Conservation (phyloP, 2,113 vertebrate genomes). For the Gadus chalcogrammus region DNA sequence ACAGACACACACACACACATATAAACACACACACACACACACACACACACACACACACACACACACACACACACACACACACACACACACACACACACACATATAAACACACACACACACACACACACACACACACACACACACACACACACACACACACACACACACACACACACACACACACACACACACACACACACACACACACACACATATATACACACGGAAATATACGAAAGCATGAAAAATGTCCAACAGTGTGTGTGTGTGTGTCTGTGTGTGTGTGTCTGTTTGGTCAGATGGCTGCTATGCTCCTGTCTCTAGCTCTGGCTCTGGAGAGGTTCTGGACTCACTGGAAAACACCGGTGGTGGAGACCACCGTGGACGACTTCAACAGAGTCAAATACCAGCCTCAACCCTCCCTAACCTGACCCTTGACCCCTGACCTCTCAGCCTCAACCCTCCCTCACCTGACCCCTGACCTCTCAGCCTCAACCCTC, state of each 20-base stretch:
- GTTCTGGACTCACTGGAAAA: slow-evolving; percentile 36
- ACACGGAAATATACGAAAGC: background rate
- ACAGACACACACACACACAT: slow-evolving; percentile 9
- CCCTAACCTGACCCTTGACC: too few species aligned
- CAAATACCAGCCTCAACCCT: slow-evolving; percentile 59
- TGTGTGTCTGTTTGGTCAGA: slow-evolving; percentile 38
- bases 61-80: too few species aligned
- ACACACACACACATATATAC: too few species aligned
- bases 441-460: too few species aligned
- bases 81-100: too few species aligned
- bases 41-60: too few species aligned
- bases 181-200: too few species aligned
- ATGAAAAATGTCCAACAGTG: background rate
- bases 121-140: slow-evolving; percentile 9
- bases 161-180: too few species aligned
- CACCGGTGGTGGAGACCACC: slow-evolving; percentile 38
- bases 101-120: too few species aligned
- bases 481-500: slow-evolving; percentile 38
- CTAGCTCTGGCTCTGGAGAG: slow-evolving; percentile 54
- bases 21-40: too few species aligned
- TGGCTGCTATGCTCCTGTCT: slow-evolving; percentile 53
- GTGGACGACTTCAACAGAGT: slow-evolving; percentile 57
- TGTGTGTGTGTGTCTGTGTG: background rate
- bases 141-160: background rate
- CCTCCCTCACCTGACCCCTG: too few species aligned